Evolutionary conservation across 2,797 vertebrate species (phyloP).

Genomic region (Spinibarbus caldwelli): DNA sequence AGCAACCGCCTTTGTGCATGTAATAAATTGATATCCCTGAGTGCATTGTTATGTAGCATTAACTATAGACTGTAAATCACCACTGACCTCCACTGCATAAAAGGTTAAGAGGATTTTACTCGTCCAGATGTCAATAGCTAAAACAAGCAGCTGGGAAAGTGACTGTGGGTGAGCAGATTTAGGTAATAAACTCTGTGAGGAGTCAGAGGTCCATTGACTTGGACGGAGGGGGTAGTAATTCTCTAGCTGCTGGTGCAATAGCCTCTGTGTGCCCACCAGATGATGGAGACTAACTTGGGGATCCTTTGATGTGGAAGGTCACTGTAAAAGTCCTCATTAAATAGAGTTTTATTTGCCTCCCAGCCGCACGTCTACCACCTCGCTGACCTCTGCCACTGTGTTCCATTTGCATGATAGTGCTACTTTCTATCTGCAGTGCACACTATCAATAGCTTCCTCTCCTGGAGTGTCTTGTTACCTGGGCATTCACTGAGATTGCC

Average conservation of each 20-base stretch:
- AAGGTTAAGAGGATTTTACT: slow-evolving; percentile 46
- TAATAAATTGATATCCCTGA: slow-evolving; percentile 29
- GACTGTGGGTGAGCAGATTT: slow-evolving; percentile 30
- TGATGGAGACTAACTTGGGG: slow-evolving; percentile 46
- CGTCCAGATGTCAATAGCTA: slow-evolving; percentile 44
- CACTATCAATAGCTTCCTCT: slow-evolving; percentile 25
- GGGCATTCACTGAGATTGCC: slow-evolving; percentile 24
- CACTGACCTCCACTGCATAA: slow-evolving; percentile 21
- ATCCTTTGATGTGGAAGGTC: slow-evolving; percentile 55
- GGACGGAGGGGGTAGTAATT: slow-evolving; percentile 48
- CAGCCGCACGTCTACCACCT: slow-evolving; percentile 35
- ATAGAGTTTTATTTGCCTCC: slow-evolving; percentile 57
- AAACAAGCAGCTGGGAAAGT: slow-evolving; percentile 31
- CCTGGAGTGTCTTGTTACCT: slow-evolving; percentile 45
- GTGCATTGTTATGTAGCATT: slow-evolving; percentile 33
- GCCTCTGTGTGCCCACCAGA: slow-evolving; percentile 24
- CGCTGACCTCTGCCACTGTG: slow-evolving; percentile 29
- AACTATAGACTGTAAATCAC: slow-evolving; percentile 35
- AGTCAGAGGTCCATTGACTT: slow-evolving; percentile 56
- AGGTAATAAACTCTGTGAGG: slow-evolving; percentile 56
- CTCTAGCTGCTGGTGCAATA: slow-evolving; percentile 35
- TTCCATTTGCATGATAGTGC: slow-evolving; percentile 55
- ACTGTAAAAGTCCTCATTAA: slow-evolving; percentile 58
- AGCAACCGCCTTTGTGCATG: not conserved
- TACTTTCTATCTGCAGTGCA: slow-evolving; percentile 2